Evolutionary conservation across 1,140 invertebrate species (phyloP), one percentile per base, ranked within the genome.

Genomic region (Cydia fagiglandana): DNA sequence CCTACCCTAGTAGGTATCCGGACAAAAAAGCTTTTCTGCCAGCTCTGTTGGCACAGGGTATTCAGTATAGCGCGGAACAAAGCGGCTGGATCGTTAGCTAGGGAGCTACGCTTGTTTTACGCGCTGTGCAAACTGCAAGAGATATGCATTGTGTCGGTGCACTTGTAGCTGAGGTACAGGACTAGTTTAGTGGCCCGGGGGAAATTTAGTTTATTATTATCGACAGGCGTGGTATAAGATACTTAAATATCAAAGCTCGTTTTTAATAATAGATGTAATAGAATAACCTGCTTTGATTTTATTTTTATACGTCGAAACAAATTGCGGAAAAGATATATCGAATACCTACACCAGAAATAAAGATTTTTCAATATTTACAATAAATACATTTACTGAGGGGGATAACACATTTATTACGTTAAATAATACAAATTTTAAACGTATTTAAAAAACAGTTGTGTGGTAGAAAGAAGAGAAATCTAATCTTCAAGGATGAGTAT

Each of bases 31-130:
- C 66, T 70, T 38, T 70, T 38, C 66, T 38, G 66, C 66, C 34
- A 17, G 66, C 24, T 70, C 30, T 70, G 66, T 70, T 38, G 66
- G 34, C 34, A 38, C 66, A 38, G 34, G 66, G 66, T 41, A 41
- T 70, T 70, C 66, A 70, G 4, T 70, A 38, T 10, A 17, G 30
- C 30, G 15, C 30, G 5, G 66, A 70, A 70, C 66, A 70, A 70
- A 70, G 66, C 66, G 38, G 45, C 66, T 70, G 66, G 66, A 38
- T 70, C 66, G 66, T 70, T 70, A 70, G 66, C 66, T 38, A 70
- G 66, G 34, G 30, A 38, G 30, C 30, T 17, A 70, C 66, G 30
- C 30, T 70, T 34, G 30, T 70, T 70, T 38, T 38, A 38, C 30
- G 30, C 64, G 66, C 38, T 61, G 56, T 61, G 64, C 6, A 70